phyloP scores from a whole-genome alignment of 2,888 invertebrate species.

The Girardia tigrina region DNA sequence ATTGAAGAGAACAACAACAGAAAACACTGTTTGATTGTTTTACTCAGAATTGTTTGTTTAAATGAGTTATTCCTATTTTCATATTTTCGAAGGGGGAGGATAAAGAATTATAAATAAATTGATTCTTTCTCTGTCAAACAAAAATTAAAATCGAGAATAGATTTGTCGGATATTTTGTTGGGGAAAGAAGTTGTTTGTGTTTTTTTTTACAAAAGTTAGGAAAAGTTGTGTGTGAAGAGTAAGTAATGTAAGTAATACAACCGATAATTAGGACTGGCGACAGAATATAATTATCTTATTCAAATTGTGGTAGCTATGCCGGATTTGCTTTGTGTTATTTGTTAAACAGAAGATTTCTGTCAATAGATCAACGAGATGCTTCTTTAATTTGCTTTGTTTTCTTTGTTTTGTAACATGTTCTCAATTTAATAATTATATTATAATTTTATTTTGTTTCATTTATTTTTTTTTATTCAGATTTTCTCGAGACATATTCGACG shows the following conservation, averaged over 20 bases:
- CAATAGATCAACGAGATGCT: neutral
- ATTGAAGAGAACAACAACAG: neutral
- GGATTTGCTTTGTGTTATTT: neutral
- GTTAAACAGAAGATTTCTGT: neutral
- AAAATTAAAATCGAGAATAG: too few relatives aligned
- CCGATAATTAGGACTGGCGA: slow-evolving; percentile 12
- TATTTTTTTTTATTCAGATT: slow-evolving; percentile 29
- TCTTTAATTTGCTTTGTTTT: slow-evolving; percentile 13
- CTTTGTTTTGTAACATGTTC: neutral
- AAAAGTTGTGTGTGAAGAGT: neutral
- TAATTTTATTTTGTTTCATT: neutral
- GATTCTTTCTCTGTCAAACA: slow-evolving; percentile 3
- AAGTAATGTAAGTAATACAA: slow-evolving; percentile 8
- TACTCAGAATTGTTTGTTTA: slow-evolving; percentile 8
- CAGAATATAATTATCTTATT: slow-evolving; percentile 9
- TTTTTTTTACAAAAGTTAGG: too few relatives aligned
- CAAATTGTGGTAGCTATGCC: slow-evolving; percentile 20
- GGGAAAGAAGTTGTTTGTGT: neutral
- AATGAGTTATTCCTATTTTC: neutral
- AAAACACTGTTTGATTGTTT: slow-evolving; percentile 10
- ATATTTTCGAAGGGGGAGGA: neutral
- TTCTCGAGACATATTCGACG: slow-evolving; percentile 35
- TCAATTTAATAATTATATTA: neutral
- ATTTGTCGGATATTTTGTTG: neutral
- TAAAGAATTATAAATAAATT: slow-evolving; percentile 20